A percentile compares a stretch with the other conserved stretches of the same genome.
Conservation (phyloP, 2,797 vertebrate species). For the Sebastes trivittatus region DNA sequence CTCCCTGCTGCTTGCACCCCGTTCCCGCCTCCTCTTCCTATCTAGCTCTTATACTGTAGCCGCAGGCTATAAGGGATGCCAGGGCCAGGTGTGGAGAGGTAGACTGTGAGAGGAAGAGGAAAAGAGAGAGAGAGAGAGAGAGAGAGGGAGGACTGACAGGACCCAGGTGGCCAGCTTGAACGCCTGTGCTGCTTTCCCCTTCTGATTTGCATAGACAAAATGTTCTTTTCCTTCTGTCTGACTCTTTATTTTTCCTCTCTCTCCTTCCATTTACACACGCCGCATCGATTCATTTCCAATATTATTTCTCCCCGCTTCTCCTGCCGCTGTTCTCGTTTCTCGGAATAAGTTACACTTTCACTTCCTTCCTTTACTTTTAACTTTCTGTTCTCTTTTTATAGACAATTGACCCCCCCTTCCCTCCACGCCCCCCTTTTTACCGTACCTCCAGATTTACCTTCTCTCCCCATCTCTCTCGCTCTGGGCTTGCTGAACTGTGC, state of each 20-base stretch:
- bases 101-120: constrained; percentile 20
- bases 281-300: constrained; percentile 49
- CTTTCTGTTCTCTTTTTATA: constrained; percentile 47
- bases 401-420: constrained; percentile 11
- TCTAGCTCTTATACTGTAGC: constrained; percentile 39
- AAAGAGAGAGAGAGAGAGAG: neutral
- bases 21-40: constrained; percentile 31
- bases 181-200: constrained; percentile 39
- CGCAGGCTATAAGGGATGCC: constrained; percentile 40
- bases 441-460: constrained; percentile 42
- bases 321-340: constrained; percentile 22
- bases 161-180: constrained; percentile 69
- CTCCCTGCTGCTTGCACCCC: constrained; percentile 48
- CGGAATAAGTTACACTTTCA: constrained; percentile 34
- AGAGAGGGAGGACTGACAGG: constrained; percentile 52
- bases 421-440: neutral
- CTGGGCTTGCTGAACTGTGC: constrained; percentile 72
- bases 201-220: constrained; percentile 73
- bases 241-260: constrained; percentile 38
- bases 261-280: constrained; percentile 32
- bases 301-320: constrained; percentile 11
- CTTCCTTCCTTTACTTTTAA: constrained; percentile 19
- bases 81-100: constrained; percentile 60
- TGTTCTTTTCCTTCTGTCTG: constrained; percentile 39
- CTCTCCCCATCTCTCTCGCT: constrained; percentile 46